Evolutionary conservation across 2,888 invertebrate genomes (phyloP).

Genomic region (Oligia latruncula): DNA sequence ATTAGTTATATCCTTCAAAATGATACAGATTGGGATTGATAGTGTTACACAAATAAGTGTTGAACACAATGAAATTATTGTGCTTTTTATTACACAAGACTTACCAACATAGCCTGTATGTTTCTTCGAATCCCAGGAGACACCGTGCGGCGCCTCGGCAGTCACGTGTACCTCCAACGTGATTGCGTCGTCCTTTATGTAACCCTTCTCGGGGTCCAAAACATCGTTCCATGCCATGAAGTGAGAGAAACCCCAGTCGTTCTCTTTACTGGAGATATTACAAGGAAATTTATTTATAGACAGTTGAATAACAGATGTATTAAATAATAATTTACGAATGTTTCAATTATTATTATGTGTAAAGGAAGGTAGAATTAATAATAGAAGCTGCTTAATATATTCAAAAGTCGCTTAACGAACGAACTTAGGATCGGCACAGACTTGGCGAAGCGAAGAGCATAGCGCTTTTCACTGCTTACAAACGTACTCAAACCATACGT

Average conservation of each 20-base stretch:
- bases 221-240: conserved; percentile 99
- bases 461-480: not conserved
- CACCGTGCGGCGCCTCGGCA: conserved; percentile 98
- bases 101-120: conserved; percentile 95
- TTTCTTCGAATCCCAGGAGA: conserved; percentile 99
- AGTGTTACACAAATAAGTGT: not conserved
- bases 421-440: not conserved
- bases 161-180: conserved; percentile 96
- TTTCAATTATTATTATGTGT: not conserved
- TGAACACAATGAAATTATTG: not conserved
- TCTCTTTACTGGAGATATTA: conserved; percentile 89
- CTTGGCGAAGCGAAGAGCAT: not conserved
- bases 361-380: not conserved
- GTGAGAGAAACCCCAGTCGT: conserved; percentile 99
- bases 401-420: not conserved
- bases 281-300: conserved; percentile 9
- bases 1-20: not conserved
- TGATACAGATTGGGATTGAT: not conserved
- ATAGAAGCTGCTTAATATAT: not conserved
- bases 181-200: conserved; percentile 97
- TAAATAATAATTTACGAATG: not conserved
- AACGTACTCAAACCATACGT: not conserved
- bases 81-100: conserved; percentile 56
- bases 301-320: not conserved
- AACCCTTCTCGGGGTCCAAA: conserved; percentile 97